Base-by-base conservation (phyloP, 2,113 vertebrate species). In the Piprites chloris region DNA sequence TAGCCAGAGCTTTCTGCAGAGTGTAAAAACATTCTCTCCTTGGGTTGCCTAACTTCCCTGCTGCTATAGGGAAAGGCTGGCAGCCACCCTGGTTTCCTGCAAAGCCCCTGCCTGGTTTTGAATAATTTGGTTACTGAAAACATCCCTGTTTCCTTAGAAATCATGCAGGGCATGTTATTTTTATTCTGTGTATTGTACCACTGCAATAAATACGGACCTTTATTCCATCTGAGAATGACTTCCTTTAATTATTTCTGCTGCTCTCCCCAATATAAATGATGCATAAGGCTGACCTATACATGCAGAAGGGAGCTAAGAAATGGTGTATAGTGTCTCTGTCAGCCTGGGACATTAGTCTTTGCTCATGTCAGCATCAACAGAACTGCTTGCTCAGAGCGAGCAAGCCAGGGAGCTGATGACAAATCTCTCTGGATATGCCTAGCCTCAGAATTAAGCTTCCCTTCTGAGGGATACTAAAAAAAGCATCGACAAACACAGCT, bases 21-120 rank as follows among this genome's bases (percentile, higher is more conserved):
- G 62, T 56, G 74, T 76, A 91, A 93, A 96, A 94, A 65, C 58
- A 79, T 93, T 68, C 77, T 89, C 78, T 91, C 62, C 82, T 65
- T 39, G 66, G 74, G 66, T 87, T 91, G 62, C 49, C 78, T 71
- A 68, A 7, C 14, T 73, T 49, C 32, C 27, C 82, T 85, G 69
- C 30, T 83, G 85, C 46, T 69, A 5, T 14, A 39, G 58, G 42
- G 42, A 58, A 90, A 73, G 50, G 42, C 46, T 92, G 39, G 58
- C 1, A 7, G 62, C 46, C 9, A 0, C 26, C 44, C 53, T 76
- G 74, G 32, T 41, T 88, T 83, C 71, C 63, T 79, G 66, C 69
- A 72, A 85, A 91, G 12, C 37, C 52, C 44, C 41, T 89, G 21
- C 32, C 41, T 73, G 49, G 11, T 21, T 94, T 74, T 39, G 71